phyloP scores from a whole-genome alignment of 2,113 vertebrate genomes.

The Leptosomus discolor region DNA sequence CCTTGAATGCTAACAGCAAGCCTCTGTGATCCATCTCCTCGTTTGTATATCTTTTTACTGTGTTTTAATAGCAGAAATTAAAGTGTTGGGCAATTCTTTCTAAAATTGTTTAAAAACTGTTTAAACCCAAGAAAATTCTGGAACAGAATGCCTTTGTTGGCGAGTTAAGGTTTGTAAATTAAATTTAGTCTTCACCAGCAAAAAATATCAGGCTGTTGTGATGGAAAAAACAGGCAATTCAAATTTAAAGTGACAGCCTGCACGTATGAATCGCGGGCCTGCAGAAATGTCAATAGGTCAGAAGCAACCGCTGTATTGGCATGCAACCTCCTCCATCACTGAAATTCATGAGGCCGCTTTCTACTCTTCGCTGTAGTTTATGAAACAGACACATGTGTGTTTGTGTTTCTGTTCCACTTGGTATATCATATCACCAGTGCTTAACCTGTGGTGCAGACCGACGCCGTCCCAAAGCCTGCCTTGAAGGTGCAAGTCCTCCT shows the following conservation, averaged over 20 bases:
- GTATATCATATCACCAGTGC: too few species aligned
- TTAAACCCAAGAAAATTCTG: neutral
- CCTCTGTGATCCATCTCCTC: neutral
- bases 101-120: neutral
- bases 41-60: neutral
- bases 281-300: neutral
- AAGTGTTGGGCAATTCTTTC: neutral
- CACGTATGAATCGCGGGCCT: accelerated
- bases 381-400: neutral
- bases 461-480: neutral
- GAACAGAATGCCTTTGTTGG: constrained; percentile 41
- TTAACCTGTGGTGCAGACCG: neutral
- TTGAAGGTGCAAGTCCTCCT: neutral
- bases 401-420: neutral
- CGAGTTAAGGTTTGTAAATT: constrained; percentile 20
- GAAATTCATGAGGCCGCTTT: neutral
- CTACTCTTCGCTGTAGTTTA: neutral
- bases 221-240: neutral
- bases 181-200: neutral
- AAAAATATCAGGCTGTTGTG: constrained; percentile 17
- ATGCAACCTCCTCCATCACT: neutral
- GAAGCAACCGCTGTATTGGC: neutral
- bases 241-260: constrained; percentile 11
- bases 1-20: neutral
- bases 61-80: neutral